These are phyloP conservation scores for Alligator sinensis DNA, from an alignment of 2,113 vertebrate genomes.

Conservation along the genomic window DNA sequence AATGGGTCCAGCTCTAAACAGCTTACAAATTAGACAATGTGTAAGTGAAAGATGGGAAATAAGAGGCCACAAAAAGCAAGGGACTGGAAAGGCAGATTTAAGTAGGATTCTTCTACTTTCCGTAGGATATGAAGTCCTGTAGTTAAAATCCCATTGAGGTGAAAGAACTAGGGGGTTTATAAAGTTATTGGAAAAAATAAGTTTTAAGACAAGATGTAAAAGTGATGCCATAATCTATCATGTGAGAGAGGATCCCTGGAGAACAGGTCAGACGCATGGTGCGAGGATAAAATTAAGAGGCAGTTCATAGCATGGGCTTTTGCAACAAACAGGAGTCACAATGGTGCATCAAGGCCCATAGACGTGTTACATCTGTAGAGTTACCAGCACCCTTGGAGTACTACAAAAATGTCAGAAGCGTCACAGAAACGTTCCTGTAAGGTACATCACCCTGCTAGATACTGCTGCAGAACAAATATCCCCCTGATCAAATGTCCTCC, in stretches of 20 bases:
- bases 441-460: no score
- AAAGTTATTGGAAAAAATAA: constrained; percentile 21
- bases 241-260: not conserved
- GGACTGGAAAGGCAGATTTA: not conserved
- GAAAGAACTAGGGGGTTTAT: not conserved
- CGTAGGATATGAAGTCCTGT: not conserved
- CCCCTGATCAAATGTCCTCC: no score
- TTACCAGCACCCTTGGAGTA: no score
- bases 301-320: not conserved
- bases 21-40: not conserved
- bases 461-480: no score
- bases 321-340: not conserved
- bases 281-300: constrained; percentile 26
- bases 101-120: not conserved
- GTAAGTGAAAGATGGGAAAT: not conserved
- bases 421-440: no score
- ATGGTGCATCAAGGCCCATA: not conserved
- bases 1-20: not conserved
- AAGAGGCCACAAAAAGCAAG: not conserved
- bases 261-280: not conserved
- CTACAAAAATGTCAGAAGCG: no score
- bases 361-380: no score
- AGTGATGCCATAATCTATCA: not conserved
- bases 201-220: not conserved
- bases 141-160: not conserved